Conservation (phyloP, 2,888 invertebrate genomes). For the Eupithecia inturbata region DNA sequence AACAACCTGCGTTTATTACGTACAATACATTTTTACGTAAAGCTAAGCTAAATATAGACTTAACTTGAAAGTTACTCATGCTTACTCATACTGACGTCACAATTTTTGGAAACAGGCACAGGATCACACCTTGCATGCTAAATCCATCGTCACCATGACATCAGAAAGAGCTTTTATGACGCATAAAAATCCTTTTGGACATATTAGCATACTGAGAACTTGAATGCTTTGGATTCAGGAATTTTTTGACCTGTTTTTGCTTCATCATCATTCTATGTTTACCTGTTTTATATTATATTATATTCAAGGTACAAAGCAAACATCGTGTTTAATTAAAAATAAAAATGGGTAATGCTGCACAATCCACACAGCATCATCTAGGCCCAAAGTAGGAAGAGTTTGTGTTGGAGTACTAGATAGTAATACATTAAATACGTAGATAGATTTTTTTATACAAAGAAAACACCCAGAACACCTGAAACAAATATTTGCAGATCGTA, state of each 20-base stretch:
- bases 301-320: neutral
- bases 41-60: conserved; percentile 28
- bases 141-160: conserved; percentile 50
- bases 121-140: conserved; percentile 29
- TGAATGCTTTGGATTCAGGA: neutral
- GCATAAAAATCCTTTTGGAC: conserved; percentile 39
- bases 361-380: no score
- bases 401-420: no score
- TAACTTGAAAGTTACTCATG: conserved; percentile 32
- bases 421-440: no score
- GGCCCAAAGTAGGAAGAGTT: no score
- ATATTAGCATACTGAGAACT: conserved; percentile 2
- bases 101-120: conserved; percentile 33
- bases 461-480: no score
- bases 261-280: neutral
- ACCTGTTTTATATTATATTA: neutral
- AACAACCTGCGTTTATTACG: neutral
- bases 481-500: no score
- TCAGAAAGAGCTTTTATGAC: conserved; percentile 50
- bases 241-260: neutral
- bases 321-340: no score
- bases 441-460: no score
- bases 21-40: neutral
- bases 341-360: no score
- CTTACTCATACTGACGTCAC: conserved; percentile 32